Evolutionary conservation across 2,888 invertebrate genomes (phyloP).

Genomic region (Dynastes hyllus): DNA sequence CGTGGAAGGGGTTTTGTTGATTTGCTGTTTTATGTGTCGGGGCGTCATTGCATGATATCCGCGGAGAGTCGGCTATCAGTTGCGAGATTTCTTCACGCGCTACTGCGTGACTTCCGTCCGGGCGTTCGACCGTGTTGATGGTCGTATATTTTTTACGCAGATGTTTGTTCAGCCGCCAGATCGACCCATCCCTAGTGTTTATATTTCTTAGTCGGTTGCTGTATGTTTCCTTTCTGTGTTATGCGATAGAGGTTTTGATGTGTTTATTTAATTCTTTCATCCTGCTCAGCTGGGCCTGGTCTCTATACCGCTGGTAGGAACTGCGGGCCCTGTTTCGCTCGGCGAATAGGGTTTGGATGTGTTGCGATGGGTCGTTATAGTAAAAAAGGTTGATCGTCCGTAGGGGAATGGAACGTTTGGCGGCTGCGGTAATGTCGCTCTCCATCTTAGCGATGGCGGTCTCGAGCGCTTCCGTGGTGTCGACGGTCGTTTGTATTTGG

Average conservation of each 20-base stretch:
- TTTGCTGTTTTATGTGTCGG: not conserved
- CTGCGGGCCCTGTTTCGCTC: not conserved
- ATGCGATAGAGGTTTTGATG: not conserved
- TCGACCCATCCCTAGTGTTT: not conserved
- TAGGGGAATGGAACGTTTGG: too few relatives aligned
- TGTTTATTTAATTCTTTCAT: not conserved
- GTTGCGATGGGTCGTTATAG: not conserved
- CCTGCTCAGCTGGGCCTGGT: too few relatives aligned
- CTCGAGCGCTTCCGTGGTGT: not conserved
- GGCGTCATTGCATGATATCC: not conserved
- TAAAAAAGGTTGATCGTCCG: not conserved
- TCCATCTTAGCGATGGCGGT: not conserved
- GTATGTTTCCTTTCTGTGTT: conserved; percentile 1
- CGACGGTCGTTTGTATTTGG: not conserved
- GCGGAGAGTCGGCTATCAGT: not conserved
- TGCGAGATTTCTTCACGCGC: too few relatives aligned
- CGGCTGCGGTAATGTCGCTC: not conserved
- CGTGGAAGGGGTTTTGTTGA: conserved; percentile 6
- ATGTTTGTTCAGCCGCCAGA: conserved; percentile 15
- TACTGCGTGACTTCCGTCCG: not conserved
- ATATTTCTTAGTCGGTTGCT: not conserved
- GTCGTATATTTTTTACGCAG: not conserved
- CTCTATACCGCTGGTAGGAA: not conserved
- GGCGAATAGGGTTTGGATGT: not conserved
- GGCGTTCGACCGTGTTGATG: not conserved